phyloP scores from a whole-genome alignment of 2,888 invertebrate genomes.

The Diarsia brunnea region DNA sequence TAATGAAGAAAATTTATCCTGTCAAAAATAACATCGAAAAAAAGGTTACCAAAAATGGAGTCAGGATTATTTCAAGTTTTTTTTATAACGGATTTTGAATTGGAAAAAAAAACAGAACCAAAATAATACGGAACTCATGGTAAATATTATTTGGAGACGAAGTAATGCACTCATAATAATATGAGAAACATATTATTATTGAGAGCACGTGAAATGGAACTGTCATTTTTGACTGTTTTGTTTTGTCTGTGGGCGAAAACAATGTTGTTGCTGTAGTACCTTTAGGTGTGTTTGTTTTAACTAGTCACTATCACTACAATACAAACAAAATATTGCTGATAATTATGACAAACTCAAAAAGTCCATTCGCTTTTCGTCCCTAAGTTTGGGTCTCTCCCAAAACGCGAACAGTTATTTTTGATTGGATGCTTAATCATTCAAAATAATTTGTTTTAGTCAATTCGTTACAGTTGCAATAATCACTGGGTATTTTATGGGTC shows the following conservation, averaged over 20 bases:
- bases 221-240: conserved; percentile 52
- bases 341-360: background rate
- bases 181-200: conserved; percentile 44
- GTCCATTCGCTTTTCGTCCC: background rate
- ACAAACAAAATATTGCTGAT: background rate
- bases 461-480: background rate
- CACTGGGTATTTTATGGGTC: background rate
- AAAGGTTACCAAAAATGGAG: background rate
- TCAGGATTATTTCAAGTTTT: background rate
- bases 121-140: conserved; percentile 45
- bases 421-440: background rate
- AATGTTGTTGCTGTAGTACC: conserved; percentile 18
- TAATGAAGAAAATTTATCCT: background rate
- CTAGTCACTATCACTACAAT: conserved; percentile 12
- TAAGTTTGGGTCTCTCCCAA: background rate
- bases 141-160: conserved; percentile 40
- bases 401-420: background rate
- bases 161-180: conserved; percentile 50
- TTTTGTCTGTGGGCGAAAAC: conserved; percentile 47
- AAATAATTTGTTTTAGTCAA: background rate
- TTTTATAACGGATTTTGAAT: conserved; percentile 13
- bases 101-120: background rate
- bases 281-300: conserved; percentile 26
- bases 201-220: conserved; percentile 48
- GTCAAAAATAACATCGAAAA: conserved; percentile 6